Evolutionary conservation across 2,888 invertebrate species (phyloP).

Genomic region (Homarus gammarus): DNA sequence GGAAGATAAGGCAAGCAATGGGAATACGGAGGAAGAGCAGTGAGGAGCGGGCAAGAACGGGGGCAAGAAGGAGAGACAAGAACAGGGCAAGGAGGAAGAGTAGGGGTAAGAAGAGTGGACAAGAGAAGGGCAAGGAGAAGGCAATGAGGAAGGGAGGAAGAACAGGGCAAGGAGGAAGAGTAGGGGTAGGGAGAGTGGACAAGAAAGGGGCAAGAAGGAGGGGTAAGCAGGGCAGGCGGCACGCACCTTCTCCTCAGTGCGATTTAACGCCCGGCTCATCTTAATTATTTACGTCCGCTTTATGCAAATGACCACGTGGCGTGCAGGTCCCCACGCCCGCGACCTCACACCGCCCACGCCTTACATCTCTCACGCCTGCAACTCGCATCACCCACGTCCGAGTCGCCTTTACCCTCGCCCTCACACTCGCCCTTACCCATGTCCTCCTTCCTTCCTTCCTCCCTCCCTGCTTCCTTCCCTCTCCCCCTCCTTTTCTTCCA

Average conservation of each 20-base stretch:
- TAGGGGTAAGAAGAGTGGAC: neutral
- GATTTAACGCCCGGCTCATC: slow-evolving; percentile 44
- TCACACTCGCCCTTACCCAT: too few species aligned
- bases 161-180: neutral
- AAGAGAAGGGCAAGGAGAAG: too few species aligned
- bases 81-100: neutral
- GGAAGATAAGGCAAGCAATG: too few species aligned
- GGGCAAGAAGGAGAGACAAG: neutral
- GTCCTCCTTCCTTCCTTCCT: too few species aligned
- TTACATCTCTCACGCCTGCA: slow-evolving; percentile 11
- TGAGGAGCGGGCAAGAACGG: too few species aligned
- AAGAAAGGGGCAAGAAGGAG: too few species aligned
- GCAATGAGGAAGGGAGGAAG: neutral
- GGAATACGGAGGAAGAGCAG: too few species aligned
- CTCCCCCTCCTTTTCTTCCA: too few species aligned
- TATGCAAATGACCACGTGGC: slow-evolving; percentile 20
- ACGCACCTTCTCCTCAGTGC: slow-evolving; percentile 21
- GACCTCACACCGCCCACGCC: slow-evolving; percentile 11
- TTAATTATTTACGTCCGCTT: slow-evolving; percentile 44
- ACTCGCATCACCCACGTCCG: neutral
- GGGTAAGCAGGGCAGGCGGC: slow-evolving; percentile 16
- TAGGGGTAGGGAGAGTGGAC: neutral
- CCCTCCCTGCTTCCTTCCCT: too few species aligned
- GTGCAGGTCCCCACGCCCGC: neutral
- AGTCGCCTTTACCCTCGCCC: too few species aligned